phyloP scores from a whole-genome alignment of 1,140 invertebrate species.

The Camponotus pennsylvanicus region DNA sequence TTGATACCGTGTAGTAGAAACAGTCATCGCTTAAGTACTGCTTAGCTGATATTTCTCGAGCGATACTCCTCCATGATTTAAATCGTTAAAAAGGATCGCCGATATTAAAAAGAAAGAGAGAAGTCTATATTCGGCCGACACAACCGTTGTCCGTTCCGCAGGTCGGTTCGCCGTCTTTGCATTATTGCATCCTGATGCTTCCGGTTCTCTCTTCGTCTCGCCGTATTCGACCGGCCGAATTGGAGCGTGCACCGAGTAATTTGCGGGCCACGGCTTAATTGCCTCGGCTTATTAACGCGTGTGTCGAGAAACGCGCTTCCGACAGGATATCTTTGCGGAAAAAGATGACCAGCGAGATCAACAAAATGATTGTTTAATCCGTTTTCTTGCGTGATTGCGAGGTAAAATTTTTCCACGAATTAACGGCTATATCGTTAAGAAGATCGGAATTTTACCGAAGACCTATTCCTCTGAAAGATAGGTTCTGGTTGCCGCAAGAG shows the following conservation, averaged over 20 bases:
- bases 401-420: background rate
- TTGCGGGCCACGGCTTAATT: slow-evolving; percentile 54
- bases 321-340: background rate
- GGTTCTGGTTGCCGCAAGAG: background rate
- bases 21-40: slow-evolving; percentile 17
- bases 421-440: slow-evolving; percentile 15
- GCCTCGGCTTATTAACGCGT: slow-evolving; percentile 50
- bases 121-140: slow-evolving; percentile 19
- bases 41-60: slow-evolving; percentile 1
- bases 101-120: background rate
- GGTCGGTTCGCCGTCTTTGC: slow-evolving; percentile 51
- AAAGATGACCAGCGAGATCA: slow-evolving; percentile 13
- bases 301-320: slow-evolving; percentile 17
- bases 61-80: background rate
- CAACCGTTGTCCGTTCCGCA: slow-evolving; percentile 42
- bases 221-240: slow-evolving; percentile 46
- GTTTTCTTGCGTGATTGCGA: background rate
- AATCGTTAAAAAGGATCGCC: background rate
- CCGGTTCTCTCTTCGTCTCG: slow-evolving; percentile 46
- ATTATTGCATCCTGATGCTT: slow-evolving; percentile 60
- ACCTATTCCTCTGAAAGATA: background rate
- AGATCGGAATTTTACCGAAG: background rate
- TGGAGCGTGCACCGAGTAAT: slow-evolving; percentile 57
- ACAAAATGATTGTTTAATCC: background rate
- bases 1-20: slow-evolving; percentile 68